Base-by-base conservation (phyloP, 2,113 vertebrate genomes). In the Gallinago media region DNA sequence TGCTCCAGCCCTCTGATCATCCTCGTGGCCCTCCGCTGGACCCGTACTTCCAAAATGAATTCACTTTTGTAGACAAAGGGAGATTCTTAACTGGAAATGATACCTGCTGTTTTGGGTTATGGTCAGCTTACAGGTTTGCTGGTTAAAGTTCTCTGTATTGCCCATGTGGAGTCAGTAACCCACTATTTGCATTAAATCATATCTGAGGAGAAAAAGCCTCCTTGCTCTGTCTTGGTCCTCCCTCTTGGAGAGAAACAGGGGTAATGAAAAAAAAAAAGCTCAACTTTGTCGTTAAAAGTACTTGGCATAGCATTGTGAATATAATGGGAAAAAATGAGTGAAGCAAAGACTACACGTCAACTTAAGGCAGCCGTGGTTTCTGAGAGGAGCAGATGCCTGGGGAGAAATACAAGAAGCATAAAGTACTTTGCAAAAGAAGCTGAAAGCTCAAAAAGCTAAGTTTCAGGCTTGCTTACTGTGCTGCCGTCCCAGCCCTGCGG, bases 321-420 rank as follows among this genome's bases (percentile, higher is more conserved):
- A 15, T 0, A 1, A 17, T 11, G 18, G 58, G 56, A 63, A 65
- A 50, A 59, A 50, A 50, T 8, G 15, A 65, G 7, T 9, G 63
- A 29, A n/a, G 20, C 0, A 1, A 25, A 15, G 7, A 2, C 3
- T 59, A 25, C n/a, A 6, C 6, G 46, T 76, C 11, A 16, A 0
- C 15, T 27, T n/a, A 16, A 55, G 50, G 55, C 42, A 58, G 71
- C 6, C 10, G 55, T 1, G 9, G n/a, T 40, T 95, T 72, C 15
- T 20, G 1, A 8, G 47, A 44, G 38, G 36, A 68, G 15, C 36
- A 62, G 31, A 3, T 44, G 27, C 17, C 12, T 76, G 63, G 21
- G 22, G 40, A 73, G 40, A 75, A 88, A 17, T 25, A 8, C 0
- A 49, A 79, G 49, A 56, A 75, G 52, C 18, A 19, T 17, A 4